Conservation (phyloP, 1,140 invertebrate species). For the Drosophila elegans region DNA sequence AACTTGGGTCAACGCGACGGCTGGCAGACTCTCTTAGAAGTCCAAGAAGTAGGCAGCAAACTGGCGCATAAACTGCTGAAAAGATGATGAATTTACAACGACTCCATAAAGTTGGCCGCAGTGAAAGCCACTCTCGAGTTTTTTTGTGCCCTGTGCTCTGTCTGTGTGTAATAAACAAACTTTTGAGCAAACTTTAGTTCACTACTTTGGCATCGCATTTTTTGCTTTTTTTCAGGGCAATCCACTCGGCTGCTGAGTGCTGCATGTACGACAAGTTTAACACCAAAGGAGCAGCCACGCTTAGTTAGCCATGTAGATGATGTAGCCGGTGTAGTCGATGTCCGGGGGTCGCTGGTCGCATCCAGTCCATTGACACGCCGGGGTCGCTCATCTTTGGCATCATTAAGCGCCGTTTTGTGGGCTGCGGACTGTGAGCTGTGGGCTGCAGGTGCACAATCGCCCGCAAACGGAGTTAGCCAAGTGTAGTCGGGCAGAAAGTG, state of each 20-base stretch:
- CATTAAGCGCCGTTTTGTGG: conserved; percentile 75
- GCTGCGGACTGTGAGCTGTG: conserved; percentile 1
- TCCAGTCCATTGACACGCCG: conserved; percentile 62
- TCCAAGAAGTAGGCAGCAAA: conserved; percentile 57
- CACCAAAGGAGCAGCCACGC: conserved; percentile 72
- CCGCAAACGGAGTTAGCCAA: conserved; percentile 52
- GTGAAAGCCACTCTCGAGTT: conserved; percentile 54
- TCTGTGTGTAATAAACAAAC: conserved; percentile 82
- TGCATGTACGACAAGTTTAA: conserved; percentile 74
- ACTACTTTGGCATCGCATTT: conserved; percentile 50
- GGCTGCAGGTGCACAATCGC: conserved; percentile 21
- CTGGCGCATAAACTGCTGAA: conserved; percentile 76
- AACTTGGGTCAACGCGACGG: conserved; percentile 27
- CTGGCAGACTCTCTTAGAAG: conserved; percentile 9
- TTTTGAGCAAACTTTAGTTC: conserved; percentile 79
- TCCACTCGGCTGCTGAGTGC: conserved; percentile 26
- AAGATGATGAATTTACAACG: conserved; percentile 82
- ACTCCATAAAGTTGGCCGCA: conserved; percentile 54
- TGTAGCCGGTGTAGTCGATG: conserved; percentile 30
- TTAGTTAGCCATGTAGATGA: conserved; percentile 84
- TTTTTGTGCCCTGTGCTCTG: conserved; percentile 10
- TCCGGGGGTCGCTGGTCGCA: conserved; percentile 28
- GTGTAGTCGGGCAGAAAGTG: conserved; percentile 75
- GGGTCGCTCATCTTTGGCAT: conserved; percentile 80
- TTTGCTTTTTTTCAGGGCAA: not conserved